These are phyloP conservation scores for Belonocnema kinseyi DNA, from an alignment of 1,140 invertebrate species.

Conservation along the genomic window DNA sequence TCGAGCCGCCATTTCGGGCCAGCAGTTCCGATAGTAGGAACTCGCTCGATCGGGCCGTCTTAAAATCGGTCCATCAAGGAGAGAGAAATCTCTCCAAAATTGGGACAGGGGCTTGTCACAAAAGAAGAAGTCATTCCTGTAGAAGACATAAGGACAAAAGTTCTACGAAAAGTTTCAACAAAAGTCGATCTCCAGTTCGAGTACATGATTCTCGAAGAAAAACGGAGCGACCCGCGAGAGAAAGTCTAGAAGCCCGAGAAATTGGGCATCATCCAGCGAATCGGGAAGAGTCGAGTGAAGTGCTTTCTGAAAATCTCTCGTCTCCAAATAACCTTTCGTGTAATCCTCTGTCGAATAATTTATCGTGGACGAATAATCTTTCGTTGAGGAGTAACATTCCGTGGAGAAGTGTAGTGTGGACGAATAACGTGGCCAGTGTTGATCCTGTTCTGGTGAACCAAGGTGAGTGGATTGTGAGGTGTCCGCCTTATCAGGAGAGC, in stretches of 20 bases:
- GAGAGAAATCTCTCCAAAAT: background rate
- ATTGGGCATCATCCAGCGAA: background rate
- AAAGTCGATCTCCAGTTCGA: background rate
- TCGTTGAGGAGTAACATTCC: background rate
- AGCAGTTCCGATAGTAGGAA: slow-evolving; percentile 9
- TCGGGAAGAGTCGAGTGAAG: background rate
- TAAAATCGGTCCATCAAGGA: background rate
- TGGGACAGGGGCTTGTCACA: background rate
- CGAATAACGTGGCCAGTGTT: background rate
- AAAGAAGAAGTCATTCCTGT: slow-evolving; percentile 41
- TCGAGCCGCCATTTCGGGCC: slow-evolving; percentile 31
- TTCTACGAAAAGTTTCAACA: background rate
- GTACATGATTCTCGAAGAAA: slow-evolving; percentile 2
- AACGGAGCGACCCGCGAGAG: slow-evolving; percentile 1
- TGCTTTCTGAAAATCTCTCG: background rate
- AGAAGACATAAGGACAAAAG: slow-evolving; percentile 30
- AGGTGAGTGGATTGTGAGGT: slow-evolving; percentile 24
- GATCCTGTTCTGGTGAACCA: slow-evolving; percentile 1
- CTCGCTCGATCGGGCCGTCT: background rate
- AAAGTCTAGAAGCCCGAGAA: background rate
- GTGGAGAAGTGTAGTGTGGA: background rate
- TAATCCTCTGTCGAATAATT: background rate
- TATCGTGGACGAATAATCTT: background rate
- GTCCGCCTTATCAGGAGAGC: slow-evolving; percentile 10
- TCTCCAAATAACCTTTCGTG: too few species aligned